A percentile compares a stretch with the other conserved stretches of the same genome.
Conservation (phyloP, 2,797 vertebrate species). For the Cryptoblepharus egeriae region DNA sequence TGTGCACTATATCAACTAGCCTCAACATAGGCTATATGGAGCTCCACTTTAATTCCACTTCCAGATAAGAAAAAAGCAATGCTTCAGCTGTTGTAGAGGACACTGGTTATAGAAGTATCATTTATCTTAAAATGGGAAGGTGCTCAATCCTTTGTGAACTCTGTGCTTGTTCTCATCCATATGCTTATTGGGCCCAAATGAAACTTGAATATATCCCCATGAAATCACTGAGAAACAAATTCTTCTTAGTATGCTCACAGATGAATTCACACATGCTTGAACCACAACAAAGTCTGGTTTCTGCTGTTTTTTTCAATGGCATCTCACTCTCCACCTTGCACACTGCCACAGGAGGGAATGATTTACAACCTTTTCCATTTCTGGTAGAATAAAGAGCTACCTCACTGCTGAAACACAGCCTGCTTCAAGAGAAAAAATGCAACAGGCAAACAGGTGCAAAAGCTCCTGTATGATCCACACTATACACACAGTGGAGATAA, state of each 20-base stretch:
- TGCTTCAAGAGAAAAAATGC: background rate
- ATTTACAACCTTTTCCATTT: background rate
- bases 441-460: background rate
- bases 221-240: background rate
- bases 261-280: background rate
- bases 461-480: background rate
- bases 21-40: no score
- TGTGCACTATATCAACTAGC: no score
- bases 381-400: background rate
- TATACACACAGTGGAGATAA: background rate
- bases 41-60: no score
- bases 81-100: no score
- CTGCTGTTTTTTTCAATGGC: background rate
- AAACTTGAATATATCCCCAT: background rate
- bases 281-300: background rate
- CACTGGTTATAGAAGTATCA: no score
- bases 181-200: background rate
- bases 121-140: background rate
- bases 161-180: background rate
- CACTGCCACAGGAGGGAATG: background rate
- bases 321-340: background rate
- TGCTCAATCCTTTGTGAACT: background rate
- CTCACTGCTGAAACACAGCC: no score
- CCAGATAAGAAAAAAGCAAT: no score
- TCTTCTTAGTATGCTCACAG: background rate